These are phyloP conservation scores for Thalassarche chlororhynchos DNA, from an alignment of 2,113 vertebrate genomes.

Conservation along the genomic window DNA sequence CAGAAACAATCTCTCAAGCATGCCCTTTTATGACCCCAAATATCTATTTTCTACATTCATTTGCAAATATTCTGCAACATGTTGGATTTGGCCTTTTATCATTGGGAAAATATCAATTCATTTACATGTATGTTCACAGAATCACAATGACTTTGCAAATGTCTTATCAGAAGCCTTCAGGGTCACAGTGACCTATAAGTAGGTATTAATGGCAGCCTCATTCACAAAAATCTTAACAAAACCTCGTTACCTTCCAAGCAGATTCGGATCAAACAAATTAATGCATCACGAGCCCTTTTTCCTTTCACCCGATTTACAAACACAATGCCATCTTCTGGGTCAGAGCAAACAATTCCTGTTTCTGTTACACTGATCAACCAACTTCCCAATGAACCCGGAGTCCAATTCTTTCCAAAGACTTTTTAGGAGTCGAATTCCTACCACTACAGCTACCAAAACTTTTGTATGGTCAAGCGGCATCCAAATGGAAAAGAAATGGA, in stretches of 20 bases:
- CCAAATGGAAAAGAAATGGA: neutral
- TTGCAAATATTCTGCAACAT: neutral
- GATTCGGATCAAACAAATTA: neutral
- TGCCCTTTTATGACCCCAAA: neutral
- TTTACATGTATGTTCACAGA: neutral
- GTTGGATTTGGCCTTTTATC: neutral
- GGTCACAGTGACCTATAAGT: neutral
- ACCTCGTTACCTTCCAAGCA: neutral
- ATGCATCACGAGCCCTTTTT: neutral
- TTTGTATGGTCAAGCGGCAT: neutral
- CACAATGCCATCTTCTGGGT: neutral
- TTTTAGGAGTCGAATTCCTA: neutral
- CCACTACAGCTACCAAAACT: neutral
- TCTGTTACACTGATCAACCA: neutral
- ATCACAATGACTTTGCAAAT: neutral
- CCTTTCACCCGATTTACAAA: neutral
- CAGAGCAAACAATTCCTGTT: neutral
- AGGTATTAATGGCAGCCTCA: neutral
- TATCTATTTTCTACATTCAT: neutral
- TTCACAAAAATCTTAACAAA: neutral
- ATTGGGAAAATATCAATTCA: neutral
- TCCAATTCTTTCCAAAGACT: neutral
- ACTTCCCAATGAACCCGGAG: neutral
- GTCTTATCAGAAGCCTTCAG: neutral
- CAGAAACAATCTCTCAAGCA: neutral